Base-by-base conservation (phyloP, 2,888 invertebrate species). In the Nomada hirtipes region DNA sequence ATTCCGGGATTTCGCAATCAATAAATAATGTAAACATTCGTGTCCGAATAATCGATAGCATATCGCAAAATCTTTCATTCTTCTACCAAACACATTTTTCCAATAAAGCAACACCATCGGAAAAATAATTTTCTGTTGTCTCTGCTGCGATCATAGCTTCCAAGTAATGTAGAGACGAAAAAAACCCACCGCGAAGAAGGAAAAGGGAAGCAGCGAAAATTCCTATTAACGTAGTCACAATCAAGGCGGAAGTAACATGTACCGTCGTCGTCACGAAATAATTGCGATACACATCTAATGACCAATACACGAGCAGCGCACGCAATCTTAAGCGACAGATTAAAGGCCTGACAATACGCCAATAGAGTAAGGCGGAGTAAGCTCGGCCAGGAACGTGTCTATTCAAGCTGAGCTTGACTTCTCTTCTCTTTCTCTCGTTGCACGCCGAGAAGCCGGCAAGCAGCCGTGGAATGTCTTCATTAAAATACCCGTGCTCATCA, bases 401-500 rank as follows among this genome's bases (percentile, higher is more conserved):
- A 88, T 88, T 79, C 75, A 75, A 83, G 78, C 83, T 71, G 73
- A 85, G 83, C 61, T 71, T 82, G 77, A 83, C 73, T 76, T 86
- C 77, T 87, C 77, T 87, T 79, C 82, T 87, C 85, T 86, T 83
- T 83, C 84, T 83, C 84, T 73, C 83, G 79, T 85, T 88, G 87
- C 87, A 86, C 87, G 89, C 87, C 89, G 84, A 89, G 88, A 83
- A 90, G 84, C 85, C 87, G 87, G 89, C 89, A 86, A 90, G 88
- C 91, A 86, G 84, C 86, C 89, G 84, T 89, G 92, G 92, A 92
- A 92, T 92, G 92, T 92, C 92, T 92, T 92, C 92, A 92, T 92
- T 92, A 92, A 92, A 92, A 92, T 92, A 91, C 91, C 89, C 89
- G 86, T 80, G 88, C 91, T 92, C 92, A 92, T 92, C 91, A 91